A percentile compares a stretch with the other conserved stretches of the same genome.
Evolutionary conservation across 2,113 vertebrate species (phyloP).

Genomic region (Erythrocercus mccallii): DNA sequence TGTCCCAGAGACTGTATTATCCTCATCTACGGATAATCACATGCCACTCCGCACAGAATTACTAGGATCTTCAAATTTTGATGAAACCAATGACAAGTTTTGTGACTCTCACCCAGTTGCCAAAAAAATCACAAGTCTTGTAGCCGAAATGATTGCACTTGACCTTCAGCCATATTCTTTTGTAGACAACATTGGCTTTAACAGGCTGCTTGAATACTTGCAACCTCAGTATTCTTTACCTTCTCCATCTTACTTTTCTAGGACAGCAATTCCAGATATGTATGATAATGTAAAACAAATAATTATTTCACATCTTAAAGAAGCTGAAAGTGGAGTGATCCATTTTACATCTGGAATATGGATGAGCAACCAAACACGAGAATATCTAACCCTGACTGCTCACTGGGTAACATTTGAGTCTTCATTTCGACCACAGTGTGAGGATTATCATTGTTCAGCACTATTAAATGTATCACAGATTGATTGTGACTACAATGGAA

Average conservation of each 20-base stretch:
- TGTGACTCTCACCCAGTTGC: conserved; percentile 91
- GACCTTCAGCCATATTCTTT: conserved; percentile 96
- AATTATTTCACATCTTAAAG: conserved; percentile 87
- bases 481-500: conserved; percentile 87
- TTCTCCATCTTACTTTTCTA: conserved; percentile 89
- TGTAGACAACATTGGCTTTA: conserved; percentile 91
- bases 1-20: conserved; percentile 76
- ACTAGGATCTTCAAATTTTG: conserved; percentile 74
- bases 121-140: conserved; percentile 95
- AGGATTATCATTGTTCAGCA: conserved; percentile 93
- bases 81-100: conserved; percentile 80
- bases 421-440: conserved; percentile 81
- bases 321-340: conserved; percentile 89
- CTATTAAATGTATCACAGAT: conserved; percentile 90
- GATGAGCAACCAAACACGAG: conserved; percentile 92
- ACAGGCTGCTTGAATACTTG: conserved; percentile 90
- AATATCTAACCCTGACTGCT: conserved; percentile 92
- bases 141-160: conserved; percentile 98
- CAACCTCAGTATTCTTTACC: conserved; percentile 93
- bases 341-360: conserved; percentile 96
- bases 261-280: conserved; percentile 95
- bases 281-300: conserved; percentile 90
- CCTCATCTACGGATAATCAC: conserved; percentile 71
- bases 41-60: conserved; percentile 75
- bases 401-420: conserved; percentile 94